phyloP scores from a whole-genome alignment of 1,140 invertebrate species.

The Magallana angulata region DNA sequence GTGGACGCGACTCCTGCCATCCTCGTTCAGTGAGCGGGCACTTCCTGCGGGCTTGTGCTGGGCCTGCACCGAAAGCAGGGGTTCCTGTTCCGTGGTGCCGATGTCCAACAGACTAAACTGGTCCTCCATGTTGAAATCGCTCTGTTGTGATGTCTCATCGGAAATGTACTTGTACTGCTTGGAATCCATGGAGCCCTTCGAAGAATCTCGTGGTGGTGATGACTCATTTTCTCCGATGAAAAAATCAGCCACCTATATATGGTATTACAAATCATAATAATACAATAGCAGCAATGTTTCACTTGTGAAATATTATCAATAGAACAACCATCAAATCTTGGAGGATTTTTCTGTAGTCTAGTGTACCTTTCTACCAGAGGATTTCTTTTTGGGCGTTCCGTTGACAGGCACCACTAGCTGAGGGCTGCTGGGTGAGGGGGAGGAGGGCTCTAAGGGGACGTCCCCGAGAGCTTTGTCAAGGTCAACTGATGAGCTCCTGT shows the following conservation, averaged over 20 bases:
- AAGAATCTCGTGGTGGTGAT: background rate
- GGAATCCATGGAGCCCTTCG: background rate
- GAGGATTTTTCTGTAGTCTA: no score
- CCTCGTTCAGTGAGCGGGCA: background rate
- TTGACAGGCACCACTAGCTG: background rate
- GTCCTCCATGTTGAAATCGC: background rate
- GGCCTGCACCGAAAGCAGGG: background rate
- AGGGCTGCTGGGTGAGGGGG: background rate
- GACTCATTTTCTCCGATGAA: conserved; percentile 23
- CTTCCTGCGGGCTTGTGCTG: background rate
- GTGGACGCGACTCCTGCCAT: conserved; percentile 12
- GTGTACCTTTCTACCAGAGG: conserved; percentile 7
- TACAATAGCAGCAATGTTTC: background rate
- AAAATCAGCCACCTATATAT: background rate
- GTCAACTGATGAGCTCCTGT: background rate
- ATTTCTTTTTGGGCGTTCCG: background rate
- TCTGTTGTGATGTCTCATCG: background rate
- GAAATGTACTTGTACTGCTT: background rate
- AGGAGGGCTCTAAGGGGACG: background rate
- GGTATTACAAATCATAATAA: background rate
- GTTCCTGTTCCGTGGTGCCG: background rate
- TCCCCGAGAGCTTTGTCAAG: conserved; percentile 15
- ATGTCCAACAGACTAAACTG: background rate
- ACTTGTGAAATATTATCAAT: no score
- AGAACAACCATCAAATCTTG: no score